Base-by-base conservation (phyloP, 2,113 vertebrate genomes). In the Grantiella picta region DNA sequence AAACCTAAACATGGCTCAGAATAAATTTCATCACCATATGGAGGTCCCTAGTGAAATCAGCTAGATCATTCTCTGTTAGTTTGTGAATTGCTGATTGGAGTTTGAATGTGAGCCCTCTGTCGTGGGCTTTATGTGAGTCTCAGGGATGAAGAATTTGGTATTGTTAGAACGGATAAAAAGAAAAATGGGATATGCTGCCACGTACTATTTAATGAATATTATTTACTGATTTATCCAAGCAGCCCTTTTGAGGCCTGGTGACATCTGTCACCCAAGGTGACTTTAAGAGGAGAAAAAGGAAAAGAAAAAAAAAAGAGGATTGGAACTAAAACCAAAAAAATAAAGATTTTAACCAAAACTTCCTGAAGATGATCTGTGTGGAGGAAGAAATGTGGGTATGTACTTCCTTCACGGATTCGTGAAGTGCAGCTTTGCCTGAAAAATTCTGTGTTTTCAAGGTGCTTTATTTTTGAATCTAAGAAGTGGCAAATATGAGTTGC, bases 1-100 rank as follows among this genome's bases (percentile, higher is more conserved):
- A 90, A 96, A 93, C 89, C 88, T 89, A 95, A 97, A 94, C 92
- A 97, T 95, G 95, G 73, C 86, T 96, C 80, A 53, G 96, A 97
- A 96, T 96, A 97, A 96, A 97, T 95, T 93, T 96, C 83, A 94
- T 89, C 96, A 95, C 95, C 95, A 96, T 95, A 95, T 96, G 95
- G 96, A 96, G 86, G 90, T 96, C 95, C 92, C 95, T 86, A 72
- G 82, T 96, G 95, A 97, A 97, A 96, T 97, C 92, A 95, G 86
- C 69, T 95, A 82, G 82, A 96, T 97, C 95, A 95, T 92, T 96
- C 90, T 91, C 65, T 92, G 89, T 93, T 92, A 83, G 88, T 91
- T 94, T 93, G 82, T 89, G 94, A 94, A 96, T 95, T 92, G 80
- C 72, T 95, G 94, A 94, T 82, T 86, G 94, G 86, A 95, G 82